Conservation (phyloP, 2,888 invertebrate genomes). For the Dicyrtoma fusca region DNA sequence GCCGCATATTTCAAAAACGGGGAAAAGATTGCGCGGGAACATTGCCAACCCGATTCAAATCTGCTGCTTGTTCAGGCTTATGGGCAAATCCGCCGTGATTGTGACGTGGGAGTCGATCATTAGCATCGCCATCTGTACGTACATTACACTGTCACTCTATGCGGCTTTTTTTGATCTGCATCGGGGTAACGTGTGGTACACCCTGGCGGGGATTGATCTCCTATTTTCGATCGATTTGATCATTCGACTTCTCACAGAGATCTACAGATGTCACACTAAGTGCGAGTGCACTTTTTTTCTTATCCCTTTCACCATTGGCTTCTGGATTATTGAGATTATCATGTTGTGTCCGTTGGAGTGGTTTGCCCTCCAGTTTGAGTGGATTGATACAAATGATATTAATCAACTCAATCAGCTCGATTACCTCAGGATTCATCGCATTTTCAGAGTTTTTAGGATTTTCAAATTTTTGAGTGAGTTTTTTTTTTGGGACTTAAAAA, state of each 20-base stretch:
- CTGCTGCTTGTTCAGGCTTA: neutral
- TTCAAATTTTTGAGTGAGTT: constrained; percentile 40
- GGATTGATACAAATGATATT: neutral
- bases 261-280: neutral
- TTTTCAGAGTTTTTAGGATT: constrained; percentile 40
- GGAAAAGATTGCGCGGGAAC: neutral
- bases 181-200: neutral
- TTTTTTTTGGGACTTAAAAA: too few relatives aligned
- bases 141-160: constrained; percentile 5
- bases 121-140: neutral
- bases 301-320: constrained; percentile 10
- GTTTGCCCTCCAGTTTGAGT: neutral
- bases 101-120: constrained; percentile 7
- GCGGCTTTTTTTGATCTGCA: constrained; percentile 20
- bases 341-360: constrained; percentile 4
- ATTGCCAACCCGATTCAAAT: neutral
- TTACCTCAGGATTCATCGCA: constrained; percentile 44
- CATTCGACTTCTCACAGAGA: constrained; percentile 11
- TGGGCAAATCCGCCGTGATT: neutral
- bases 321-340: constrained; percentile 15
- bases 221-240: constrained; percentile 14
- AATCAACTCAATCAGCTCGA: constrained; percentile 33
- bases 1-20: too few relatives aligned
- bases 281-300: constrained; percentile 15
- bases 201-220: neutral